Base-by-base conservation (phyloP, 2,888 invertebrate species). In the Drosophila anomelani region DNA sequence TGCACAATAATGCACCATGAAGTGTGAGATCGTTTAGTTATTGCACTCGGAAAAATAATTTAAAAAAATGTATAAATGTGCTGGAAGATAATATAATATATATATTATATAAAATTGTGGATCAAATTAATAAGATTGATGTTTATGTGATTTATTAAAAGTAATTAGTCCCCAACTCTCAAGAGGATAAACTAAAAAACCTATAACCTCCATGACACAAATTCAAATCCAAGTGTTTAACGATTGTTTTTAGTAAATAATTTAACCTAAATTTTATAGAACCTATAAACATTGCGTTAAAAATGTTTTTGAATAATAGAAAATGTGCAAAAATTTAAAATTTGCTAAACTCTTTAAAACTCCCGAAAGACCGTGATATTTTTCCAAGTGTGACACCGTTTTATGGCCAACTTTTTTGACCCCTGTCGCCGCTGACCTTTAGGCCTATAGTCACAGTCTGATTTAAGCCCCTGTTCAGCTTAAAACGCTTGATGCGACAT, bases 401-500 rank as follows among this genome's bases (percentile, higher is more conserved):
- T 53, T 41, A 47, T 66, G 57, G 44, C 17, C 46, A 46, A 53
- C 38, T 56, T 41, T 41, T 41, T 13, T 60, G 60, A 41, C 41
- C 60, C 58, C 23, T 17, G 56, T 32, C 17, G 13, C 9, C 20
- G 38, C 57, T 56, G 56, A 15, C 51, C 47, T 66, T 57, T 44
- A 26, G 69, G 57, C 51, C 58, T 39, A 15, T 10, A 12, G 38
- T 39, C 43, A 32, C 38, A 13, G 20, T 47, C 53, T 17, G 39
- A 47, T 39, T 20, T 46, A 23, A 13, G 26, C 12, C n/a, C 12
- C 29, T 23, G 41, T 34, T 41, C 58, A 59, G 62, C 41, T 86
- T 86, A 84, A 77, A 87, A 62, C 67, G 55, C 38, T 68, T 29
- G 67, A 62, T 74, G 75, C 53, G 34, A 29, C 54, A 17, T n/a